Evolutionary conservation across 2,797 vertebrate genomes (phyloP).

Genomic region (Ammospiza maritima): DNA sequence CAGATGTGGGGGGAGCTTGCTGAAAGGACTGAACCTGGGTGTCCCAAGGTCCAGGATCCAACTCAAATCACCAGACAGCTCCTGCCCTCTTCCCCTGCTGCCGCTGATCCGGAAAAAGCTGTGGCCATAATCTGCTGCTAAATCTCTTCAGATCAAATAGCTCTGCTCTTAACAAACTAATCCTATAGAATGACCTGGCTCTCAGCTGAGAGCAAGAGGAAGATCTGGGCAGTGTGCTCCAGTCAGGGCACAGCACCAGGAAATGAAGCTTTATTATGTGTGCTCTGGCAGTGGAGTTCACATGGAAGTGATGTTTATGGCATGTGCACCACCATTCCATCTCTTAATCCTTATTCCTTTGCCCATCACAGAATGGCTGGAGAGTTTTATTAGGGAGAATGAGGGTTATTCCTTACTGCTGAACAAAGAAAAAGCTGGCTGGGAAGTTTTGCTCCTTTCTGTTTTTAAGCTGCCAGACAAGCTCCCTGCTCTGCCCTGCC

Average conservation of each 20-base stretch:
- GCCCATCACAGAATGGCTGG: neutral
- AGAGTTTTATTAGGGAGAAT: neutral
- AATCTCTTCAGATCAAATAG: conserved; percentile 40
- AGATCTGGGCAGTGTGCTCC: conserved; percentile 43
- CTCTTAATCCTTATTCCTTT: conserved; percentile 17
- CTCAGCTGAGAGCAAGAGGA: conserved; percentile 16
- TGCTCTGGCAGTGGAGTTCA: neutral
- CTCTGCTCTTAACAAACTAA: conserved; percentile 31
- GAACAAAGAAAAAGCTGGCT: neutral
- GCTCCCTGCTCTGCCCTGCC: neutral
- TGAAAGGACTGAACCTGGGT: neutral
- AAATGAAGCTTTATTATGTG: conserved; percentile 41
- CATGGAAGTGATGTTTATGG: neutral
- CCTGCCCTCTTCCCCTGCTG: neutral
- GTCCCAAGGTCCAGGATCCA: neutral
- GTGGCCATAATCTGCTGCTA: neutral
- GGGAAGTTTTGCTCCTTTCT: neutral
- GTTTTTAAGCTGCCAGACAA: neutral
- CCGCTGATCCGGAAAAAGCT: neutral
- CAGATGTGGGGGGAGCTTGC: neutral
- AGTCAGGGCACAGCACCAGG: conserved; percentile 45
- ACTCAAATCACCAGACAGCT: neutral
- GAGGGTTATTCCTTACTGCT: neutral
- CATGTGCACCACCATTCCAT: neutral
- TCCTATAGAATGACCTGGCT: neutral